These are phyloP conservation scores for Gallinago media DNA, from an alignment of 2,113 vertebrate species.

Conservation along the genomic window DNA sequence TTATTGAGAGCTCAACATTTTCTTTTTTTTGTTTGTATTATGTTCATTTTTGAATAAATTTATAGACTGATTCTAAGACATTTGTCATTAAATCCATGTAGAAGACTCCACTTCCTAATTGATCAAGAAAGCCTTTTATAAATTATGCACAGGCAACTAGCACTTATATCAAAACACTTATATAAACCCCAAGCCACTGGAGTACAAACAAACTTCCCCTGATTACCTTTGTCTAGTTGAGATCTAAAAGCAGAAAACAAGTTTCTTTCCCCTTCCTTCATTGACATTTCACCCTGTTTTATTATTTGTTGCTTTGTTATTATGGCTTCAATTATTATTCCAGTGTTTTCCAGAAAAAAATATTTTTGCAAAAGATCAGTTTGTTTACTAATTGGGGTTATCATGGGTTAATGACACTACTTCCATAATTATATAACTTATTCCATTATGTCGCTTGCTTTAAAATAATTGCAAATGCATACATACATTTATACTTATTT, in stretches of 20 bases:
- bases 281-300: not conserved
- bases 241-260: not conserved
- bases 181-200: not conserved
- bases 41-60: not conserved
- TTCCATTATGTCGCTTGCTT: not conserved
- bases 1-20: not conserved
- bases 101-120: not conserved
- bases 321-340: not conserved
- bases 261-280: not conserved
- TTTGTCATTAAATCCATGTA: not conserved
- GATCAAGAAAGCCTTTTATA: not conserved
- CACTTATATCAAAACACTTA: not conserved
- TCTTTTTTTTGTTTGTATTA: not conserved
- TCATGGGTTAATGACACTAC: not conserved
- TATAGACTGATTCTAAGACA: not conserved
- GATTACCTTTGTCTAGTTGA: not conserved
- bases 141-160: not conserved
- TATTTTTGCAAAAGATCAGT: accelerated
- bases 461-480: not conserved
- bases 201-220: not conserved
- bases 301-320: not conserved
- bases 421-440: not conserved
- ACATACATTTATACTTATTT: not conserved
- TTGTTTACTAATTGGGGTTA: not conserved
- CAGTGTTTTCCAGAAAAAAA: not conserved